Percentiles rank a stretch among this genome's conserved stretches.
These are phyloP conservation scores for Manis crassicaudata DNA, from an alignment of 2,797 vertebrate genomes.

Conservation along the genomic window DNA sequence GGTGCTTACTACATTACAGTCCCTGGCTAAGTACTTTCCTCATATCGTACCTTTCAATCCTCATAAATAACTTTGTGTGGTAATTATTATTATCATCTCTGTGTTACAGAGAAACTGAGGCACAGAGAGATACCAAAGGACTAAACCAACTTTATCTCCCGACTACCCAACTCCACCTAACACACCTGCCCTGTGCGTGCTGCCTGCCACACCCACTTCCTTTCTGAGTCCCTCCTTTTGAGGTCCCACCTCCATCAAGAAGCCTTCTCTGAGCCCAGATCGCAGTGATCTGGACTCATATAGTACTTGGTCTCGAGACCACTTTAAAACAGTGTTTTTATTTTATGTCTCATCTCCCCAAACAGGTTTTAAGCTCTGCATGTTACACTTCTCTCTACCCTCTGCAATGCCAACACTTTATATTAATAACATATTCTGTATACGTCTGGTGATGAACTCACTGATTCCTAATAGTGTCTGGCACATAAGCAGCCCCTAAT, in stretches of 20 bases:
- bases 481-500: background rate
- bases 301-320: background rate
- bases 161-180: background rate
- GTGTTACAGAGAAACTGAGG: conserved; percentile 33
- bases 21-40: conserved; percentile 24
- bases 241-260: background rate
- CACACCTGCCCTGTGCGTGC: background rate
- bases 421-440: conserved; percentile 9
- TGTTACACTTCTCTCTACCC: conserved; percentile 4
- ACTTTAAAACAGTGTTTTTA: conserved; percentile 39
- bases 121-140: background rate
- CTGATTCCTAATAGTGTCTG: conserved; percentile 10
- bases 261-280: background rate
- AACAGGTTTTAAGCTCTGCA: background rate
- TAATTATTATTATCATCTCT: background rate
- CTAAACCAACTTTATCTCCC: background rate
- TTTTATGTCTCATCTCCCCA: background rate
- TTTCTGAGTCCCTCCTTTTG: background rate
- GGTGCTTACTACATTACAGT: background rate
- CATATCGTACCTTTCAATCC: background rate
- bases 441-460: background rate
- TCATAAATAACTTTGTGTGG: background rate
- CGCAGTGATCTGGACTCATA: background rate
- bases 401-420: background rate
- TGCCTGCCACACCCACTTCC: background rate